Evolutionary conservation across 1,140 invertebrate species (phyloP).

Genomic region (Drosophila subobscura): DNA sequence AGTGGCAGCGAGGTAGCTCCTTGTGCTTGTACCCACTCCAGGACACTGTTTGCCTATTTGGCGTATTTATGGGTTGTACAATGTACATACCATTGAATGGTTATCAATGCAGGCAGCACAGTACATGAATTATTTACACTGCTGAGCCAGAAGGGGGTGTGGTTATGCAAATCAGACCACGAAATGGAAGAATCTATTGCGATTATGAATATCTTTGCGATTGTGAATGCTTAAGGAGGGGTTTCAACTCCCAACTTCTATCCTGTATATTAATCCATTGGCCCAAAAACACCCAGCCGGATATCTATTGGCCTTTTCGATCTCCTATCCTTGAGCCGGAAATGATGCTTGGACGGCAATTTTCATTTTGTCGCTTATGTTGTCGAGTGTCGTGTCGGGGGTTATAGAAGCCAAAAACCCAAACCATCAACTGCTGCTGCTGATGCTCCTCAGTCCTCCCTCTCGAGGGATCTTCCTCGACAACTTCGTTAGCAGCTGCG

Average conservation of each 20-base stretch:
- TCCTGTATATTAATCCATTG: not conserved
- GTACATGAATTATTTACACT: constrained; percentile 42
- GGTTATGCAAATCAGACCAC: constrained; percentile 7
- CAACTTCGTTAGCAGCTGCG: constrained; percentile 49
- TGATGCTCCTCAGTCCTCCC: not conserved
- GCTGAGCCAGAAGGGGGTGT: not conserved
- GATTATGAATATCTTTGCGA: not conserved
- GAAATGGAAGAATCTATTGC: not conserved
- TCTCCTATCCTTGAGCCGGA: constrained; percentile 49
- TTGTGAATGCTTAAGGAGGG: not conserved
- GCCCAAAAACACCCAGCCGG: not conserved
- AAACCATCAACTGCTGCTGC: too few relatives aligned
- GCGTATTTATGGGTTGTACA: constrained; percentile 32
- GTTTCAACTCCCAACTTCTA: not conserved
- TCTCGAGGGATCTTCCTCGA: not conserved
- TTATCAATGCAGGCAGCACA: constrained; percentile 20
- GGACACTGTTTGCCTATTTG: constrained; percentile 28
- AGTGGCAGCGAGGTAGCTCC: constrained; percentile 8
- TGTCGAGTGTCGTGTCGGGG: constrained; percentile 23
- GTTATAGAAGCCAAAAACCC: constrained; percentile 8
- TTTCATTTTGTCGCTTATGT: constrained; percentile 34
- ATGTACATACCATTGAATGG: constrained; percentile 25
- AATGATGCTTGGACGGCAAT: constrained; percentile 50
- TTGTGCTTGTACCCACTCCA: not conserved
- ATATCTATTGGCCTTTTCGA: constrained; percentile 29